Conservation (phyloP, 2,888 invertebrate genomes). For the Parnassius orleans region DNA sequence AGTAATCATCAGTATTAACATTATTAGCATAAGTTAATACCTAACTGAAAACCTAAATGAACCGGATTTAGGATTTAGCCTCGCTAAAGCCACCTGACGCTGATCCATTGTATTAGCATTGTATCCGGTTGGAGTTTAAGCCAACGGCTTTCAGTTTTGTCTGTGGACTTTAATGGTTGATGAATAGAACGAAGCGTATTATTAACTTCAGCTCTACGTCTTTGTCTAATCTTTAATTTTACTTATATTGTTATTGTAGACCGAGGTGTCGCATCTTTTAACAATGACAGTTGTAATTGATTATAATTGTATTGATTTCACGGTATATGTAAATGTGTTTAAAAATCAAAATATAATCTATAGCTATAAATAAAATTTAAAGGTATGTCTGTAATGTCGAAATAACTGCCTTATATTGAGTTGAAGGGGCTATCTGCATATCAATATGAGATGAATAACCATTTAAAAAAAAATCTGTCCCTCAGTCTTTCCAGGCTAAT, state of each 20-base stretch:
- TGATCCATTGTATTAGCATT: slow-evolving; percentile 6
- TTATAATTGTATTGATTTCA: no score
- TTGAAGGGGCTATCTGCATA: no score
- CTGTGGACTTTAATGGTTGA: not conserved
- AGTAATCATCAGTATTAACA: not conserved
- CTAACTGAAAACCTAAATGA: not conserved
- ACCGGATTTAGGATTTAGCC: not conserved
- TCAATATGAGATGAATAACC: no score
- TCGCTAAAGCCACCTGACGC: not conserved
- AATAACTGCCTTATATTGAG: no score
- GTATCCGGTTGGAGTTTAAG: slow-evolving; percentile 3
- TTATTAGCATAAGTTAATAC: not conserved
- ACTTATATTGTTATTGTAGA: slow-evolving; percentile 5
- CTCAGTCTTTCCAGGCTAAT: no score
- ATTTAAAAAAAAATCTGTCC: no score
- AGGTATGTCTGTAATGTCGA: no score
- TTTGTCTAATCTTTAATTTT: not conserved
- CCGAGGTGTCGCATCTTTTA: no score
- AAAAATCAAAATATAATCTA: no score
- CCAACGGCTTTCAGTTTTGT: slow-evolving; percentile 1
- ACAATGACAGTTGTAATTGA: no score
- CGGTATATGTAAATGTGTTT: no score
- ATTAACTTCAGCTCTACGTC: not conserved
- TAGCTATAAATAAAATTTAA: no score
- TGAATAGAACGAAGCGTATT: not conserved